phyloP scores from a whole-genome alignment of 2,888 invertebrate genomes.

The Drosophila atripex region DNA sequence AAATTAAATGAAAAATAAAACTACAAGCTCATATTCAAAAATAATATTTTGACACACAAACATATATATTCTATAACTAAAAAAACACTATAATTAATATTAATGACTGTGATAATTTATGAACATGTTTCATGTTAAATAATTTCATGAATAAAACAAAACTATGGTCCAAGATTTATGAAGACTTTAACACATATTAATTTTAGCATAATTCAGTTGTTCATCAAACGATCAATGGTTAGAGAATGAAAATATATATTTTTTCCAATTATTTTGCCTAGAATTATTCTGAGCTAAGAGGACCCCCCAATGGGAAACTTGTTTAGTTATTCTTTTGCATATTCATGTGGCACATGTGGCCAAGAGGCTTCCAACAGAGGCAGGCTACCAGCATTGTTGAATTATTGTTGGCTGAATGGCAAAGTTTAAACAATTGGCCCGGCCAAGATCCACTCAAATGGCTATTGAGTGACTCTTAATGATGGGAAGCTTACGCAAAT shows the following conservation, averaged over 20 bases:
- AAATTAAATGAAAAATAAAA: neutral
- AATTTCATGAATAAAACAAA: constrained; percentile 31
- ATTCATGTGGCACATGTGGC: constrained; percentile 31
- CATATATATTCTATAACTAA: constrained; percentile 10
- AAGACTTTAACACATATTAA: constrained; percentile 17
- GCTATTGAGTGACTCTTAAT: constrained; percentile 5
- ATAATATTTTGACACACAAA: constrained; percentile 25
- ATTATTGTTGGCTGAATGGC: constrained; percentile 55
- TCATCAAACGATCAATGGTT: neutral
- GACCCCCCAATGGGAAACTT: constrained; percentile 17
- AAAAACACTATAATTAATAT: constrained; percentile 15
- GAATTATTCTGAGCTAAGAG: neutral
- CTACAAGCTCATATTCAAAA: neutral
- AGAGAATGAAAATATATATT: neutral
- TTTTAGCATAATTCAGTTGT: constrained; percentile 1
- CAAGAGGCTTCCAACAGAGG: neutral
- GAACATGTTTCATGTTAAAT: constrained; percentile 5
- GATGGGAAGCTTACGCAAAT: constrained; percentile 43
- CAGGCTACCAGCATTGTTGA: constrained; percentile 22
- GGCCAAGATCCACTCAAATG: neutral
- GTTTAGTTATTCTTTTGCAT: constrained; percentile 42
- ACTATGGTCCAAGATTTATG: constrained; percentile 14
- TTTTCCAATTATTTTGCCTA: neutral
- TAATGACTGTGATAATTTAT: constrained; percentile 12
- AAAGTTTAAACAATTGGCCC: constrained; percentile 61